A percentile compares a stretch with the other conserved stretches of the same genome.
These are phyloP conservation scores for Aricia agestis DNA, from an alignment of 1,140 invertebrate species.

Conservation along the genomic window DNA sequence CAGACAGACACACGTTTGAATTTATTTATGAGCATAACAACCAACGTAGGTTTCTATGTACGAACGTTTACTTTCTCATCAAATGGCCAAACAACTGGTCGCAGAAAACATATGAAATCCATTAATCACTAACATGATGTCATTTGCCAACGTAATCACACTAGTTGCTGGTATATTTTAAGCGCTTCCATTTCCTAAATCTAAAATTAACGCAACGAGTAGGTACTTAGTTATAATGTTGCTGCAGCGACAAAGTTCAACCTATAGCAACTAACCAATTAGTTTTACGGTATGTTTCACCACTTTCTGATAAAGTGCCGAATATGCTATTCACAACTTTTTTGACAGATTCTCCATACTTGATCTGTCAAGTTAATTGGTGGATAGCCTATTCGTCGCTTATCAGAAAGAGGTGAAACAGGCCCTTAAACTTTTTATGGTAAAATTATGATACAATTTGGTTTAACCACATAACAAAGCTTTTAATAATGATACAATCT, in stretches of 20 bases:
- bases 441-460: too few species aligned
- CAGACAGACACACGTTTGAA: too few species aligned
- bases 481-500: too few species aligned
- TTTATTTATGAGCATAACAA: too few species aligned
- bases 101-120: background rate
- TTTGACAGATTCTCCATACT: too few species aligned
- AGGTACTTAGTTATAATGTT: background rate
- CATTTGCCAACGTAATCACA: background rate
- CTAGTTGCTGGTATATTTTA: background rate
- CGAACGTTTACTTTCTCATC: background rate
- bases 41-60: background rate
- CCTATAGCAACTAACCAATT: background rate
- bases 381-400: too few species aligned
- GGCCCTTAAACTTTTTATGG: background rate
- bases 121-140: background rate
- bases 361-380: too few species aligned
- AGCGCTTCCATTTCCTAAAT: background rate
- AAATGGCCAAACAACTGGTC: background rate
- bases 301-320: too few species aligned
- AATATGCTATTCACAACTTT: too few species aligned
- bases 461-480: too few species aligned
- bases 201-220: background rate
- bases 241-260: background rate
- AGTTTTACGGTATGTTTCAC: too few species aligned
- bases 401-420: too few species aligned